Evolutionary conservation across 2,888 invertebrate species (phyloP), one percentile per base, ranked within the genome.

Genomic region (Drosophila macrospina): DNA sequence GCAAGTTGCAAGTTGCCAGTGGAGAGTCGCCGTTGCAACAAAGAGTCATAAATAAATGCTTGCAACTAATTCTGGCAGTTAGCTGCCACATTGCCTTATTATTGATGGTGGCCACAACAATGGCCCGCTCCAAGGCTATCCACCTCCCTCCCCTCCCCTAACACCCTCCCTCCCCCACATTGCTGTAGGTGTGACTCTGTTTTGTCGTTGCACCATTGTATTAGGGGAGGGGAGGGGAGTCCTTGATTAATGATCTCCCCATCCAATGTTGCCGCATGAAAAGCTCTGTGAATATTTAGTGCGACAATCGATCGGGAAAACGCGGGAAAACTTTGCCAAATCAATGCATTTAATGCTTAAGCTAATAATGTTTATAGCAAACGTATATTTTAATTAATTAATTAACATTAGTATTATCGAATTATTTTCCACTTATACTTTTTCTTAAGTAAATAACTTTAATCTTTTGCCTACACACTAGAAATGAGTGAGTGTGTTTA

Each of bases 41-140:
- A 81, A 79, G 82, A 87, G 88, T 83, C 89, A 87, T 87, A 87
- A 87, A 87, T 87, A 87, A 89, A 83, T 86, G 67, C 78, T 78
- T 80, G 81, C 74, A 80, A 88, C 87, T 79, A 89, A 86, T 87
- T 80, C 73, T 86, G 89, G 80, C 86, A 86, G 88, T 74, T 83
- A 69, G 54, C 76, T 84, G 82, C 81, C 79, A 85, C 82, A 75
- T 82, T 83, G 85, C 82, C 80, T 82, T 85, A 85, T 85, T 83
- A 83, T 83, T 83, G 83, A 83, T 83, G 85, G 78, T 74, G 61
- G 48, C 72, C 48, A 66, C 72, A 78, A 83, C 84, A 81, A 80
- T 80, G 77, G 77, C 51, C 70, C 50, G 47, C 4, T 1, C 7
- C 24, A 20, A 20, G 20, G 0, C 4, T 13, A 5, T 1, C 0